Conservation (phyloP, 2,797 vertebrate species). For the Lepus townsendii region DNA sequence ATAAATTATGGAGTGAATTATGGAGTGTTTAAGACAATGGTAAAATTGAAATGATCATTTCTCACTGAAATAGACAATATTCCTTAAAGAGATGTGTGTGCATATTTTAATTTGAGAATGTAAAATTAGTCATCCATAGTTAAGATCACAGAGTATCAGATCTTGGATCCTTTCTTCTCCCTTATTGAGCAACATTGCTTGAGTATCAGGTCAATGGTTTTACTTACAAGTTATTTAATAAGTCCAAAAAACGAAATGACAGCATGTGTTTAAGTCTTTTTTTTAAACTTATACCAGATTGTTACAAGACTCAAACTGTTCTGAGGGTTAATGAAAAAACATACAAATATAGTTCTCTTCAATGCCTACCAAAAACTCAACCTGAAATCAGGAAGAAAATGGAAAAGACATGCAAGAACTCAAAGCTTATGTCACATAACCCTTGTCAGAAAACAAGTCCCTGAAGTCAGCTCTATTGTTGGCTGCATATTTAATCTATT, state of each 20-base stretch:
- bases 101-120: constrained; percentile 6
- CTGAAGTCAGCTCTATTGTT: neutral
- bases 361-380: neutral
- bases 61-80: constrained; percentile 50
- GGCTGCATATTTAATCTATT: neutral
- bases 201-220: neutral
- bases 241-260: constrained; percentile 10
- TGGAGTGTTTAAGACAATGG: constrained; percentile 44
- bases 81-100: neutral
- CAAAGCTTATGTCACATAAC: neutral
- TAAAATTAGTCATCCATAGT: constrained; percentile 42
- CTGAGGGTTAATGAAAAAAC: neutral
- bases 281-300: neutral
- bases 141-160: constrained; percentile 40
- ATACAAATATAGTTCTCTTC: neutral
- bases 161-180: neutral
- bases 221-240: neutral
- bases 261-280: neutral
- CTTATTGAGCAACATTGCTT: neutral
- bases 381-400: neutral
- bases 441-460: neutral
- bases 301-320: neutral
- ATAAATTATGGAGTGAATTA: constrained; percentile 59
- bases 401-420: neutral
- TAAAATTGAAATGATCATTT: constrained; percentile 69